Evolutionary conservation across 2,888 invertebrate species (phyloP).

Genomic region (Mimas tiliae): DNA sequence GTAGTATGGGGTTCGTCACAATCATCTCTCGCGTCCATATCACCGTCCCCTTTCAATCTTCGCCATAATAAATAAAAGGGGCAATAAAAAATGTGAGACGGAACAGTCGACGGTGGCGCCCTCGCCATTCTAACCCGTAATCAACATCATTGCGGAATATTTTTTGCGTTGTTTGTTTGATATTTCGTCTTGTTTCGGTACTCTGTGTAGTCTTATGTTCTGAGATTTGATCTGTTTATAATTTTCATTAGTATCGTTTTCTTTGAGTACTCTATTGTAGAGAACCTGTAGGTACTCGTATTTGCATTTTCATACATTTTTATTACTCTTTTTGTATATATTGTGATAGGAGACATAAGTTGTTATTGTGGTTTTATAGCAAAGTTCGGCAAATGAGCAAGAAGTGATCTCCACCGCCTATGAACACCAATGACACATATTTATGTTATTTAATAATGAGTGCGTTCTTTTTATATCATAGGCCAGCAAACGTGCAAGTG

Average conservation of each 20-base stretch:
- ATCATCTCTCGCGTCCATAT: conserved; percentile 67
- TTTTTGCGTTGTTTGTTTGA: conserved; percentile 42
- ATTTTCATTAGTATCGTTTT: no score
- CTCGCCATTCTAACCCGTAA: conserved; percentile 53
- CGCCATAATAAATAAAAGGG: conserved; percentile 82
- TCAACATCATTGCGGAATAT: conserved; percentile 61
- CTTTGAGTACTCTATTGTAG: background rate
- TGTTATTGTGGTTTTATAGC: no score
- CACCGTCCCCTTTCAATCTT: conserved; percentile 82
- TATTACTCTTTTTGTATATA: no score
- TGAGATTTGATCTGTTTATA: background rate
- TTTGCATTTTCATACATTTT: no score
- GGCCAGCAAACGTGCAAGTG: no score
- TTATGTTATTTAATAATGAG: no score
- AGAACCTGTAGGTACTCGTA: no score
- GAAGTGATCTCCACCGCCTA: no score
- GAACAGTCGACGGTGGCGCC: conserved; percentile 60
- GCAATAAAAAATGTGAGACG: conserved; percentile 72
- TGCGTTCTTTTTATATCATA: no score
- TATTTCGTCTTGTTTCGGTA: conserved; percentile 11
- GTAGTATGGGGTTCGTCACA: conserved; percentile 61
- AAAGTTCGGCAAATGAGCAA: no score
- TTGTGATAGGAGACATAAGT: no score
- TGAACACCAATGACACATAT: no score
- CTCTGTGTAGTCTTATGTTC: background rate